phyloP scores from a whole-genome alignment of 1,140 invertebrate species.

The Paraescarpia echinospica region DNA sequence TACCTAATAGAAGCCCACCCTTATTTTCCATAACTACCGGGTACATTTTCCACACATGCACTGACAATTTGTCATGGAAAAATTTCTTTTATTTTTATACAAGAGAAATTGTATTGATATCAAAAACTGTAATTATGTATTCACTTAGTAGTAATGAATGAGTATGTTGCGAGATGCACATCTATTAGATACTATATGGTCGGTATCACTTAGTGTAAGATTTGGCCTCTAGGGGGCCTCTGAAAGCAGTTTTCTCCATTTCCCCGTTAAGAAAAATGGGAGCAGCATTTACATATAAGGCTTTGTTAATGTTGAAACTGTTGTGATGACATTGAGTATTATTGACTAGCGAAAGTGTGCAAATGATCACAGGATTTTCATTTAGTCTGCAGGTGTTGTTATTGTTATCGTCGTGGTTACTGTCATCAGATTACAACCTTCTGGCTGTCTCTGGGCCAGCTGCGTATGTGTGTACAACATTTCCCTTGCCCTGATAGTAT shows the following conservation, averaged over 20 bases:
- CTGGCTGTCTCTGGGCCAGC: neutral
- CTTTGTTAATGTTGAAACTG: neutral
- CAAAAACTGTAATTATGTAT: neutral
- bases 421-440: neutral
- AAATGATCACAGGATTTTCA: neutral
- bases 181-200: neutral
- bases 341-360: neutral
- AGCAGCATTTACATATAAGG: neutral
- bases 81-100: neutral
- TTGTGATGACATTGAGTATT: neutral
- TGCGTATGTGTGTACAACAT: neutral
- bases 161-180: neutral
- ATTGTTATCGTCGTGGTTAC: neutral
- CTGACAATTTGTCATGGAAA: neutral
- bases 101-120: neutral
- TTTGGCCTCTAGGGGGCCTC: neutral
- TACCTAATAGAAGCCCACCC: neutral
- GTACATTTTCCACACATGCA: neutral
- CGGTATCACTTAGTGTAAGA: neutral
- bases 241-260: neutral
- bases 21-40: constrained; percentile 1
- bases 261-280: neutral
- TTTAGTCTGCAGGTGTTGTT: constrained; percentile 1
- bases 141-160: neutral
- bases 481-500: neutral